Percentiles rank a stretch among this genome's conserved stretches.
Conservation (phyloP, 2,888 invertebrate genomes). For the Camponotus fellah region DNA sequence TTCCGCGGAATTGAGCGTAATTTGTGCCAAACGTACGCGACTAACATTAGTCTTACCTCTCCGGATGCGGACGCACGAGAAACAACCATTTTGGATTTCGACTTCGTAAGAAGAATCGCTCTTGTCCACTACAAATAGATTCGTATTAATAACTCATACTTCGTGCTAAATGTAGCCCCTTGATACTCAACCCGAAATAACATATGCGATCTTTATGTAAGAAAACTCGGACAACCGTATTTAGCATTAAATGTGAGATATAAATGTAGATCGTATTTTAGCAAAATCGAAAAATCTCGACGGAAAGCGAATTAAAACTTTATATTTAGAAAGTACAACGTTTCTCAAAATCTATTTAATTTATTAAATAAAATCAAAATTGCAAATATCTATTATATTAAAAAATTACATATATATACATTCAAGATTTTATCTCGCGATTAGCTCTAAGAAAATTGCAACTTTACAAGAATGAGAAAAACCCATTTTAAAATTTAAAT, state of each 20-base stretch:
- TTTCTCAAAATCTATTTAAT: background rate
- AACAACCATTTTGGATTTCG: constrained; percentile 30
- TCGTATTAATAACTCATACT: constrained; percentile 42
- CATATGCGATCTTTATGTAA: constrained; percentile 17
- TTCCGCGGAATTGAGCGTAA: constrained; percentile 13
- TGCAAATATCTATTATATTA: no score
- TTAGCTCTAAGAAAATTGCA: no score
- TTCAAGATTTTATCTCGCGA: background rate
- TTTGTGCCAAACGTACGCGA: constrained; percentile 38
- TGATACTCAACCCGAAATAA: constrained; percentile 28
- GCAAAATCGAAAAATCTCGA: background rate
- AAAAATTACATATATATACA: background rate
- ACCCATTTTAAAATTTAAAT: no score
- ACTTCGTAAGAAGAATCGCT: constrained; percentile 33
- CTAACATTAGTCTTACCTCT: constrained; percentile 40
- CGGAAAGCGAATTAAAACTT: background rate
- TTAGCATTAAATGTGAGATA: constrained; percentile 3
- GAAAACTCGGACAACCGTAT: constrained; percentile 16
- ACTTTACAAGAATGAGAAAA: no score
- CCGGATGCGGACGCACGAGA: constrained; percentile 15
- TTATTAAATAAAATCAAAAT: no score
- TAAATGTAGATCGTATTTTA: background rate
- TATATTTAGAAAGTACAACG: background rate
- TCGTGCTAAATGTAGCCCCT: constrained; percentile 21
- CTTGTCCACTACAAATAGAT: constrained; percentile 28